A percentile compares a stretch with the other conserved stretches of the same genome.
Conservation (phyloP, 1,140 invertebrate genomes). For the silkworm (Bombyx mori) region DNA sequence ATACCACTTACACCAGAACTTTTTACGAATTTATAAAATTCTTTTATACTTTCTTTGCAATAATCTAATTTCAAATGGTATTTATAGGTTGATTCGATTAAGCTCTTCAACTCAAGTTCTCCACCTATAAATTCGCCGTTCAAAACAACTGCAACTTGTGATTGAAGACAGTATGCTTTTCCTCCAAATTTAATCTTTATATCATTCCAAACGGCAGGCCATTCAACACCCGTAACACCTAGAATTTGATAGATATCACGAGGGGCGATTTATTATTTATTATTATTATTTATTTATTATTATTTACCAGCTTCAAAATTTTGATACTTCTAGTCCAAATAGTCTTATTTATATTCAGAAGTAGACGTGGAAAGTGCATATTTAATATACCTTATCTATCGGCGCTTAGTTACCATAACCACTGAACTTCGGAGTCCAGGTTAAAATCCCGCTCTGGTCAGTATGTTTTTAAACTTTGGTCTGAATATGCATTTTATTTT, state of each 20-base stretch:
- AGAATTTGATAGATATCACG: background rate
- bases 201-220: slow-evolving; percentile 42
- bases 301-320: background rate
- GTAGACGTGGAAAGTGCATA: background rate
- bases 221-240: slow-evolving; percentile 50
- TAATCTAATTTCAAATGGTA: slow-evolving; percentile 54
- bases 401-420: no score
- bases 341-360: background rate
- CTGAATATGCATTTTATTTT: no score
- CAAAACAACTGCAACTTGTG: slow-evolving; percentile 49
- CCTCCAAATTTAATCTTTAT: slow-evolving; percentile 43
- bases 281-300: background rate
- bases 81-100: slow-evolving; percentile 51
- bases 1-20: slow-evolving; percentile 33
- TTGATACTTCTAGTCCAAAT: background rate
- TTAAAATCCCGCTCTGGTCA: no score
- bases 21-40: slow-evolving; percentile 43
- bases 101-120: slow-evolving; percentile 47
- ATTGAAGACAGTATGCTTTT: slow-evolving; percentile 36
- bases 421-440: no score
- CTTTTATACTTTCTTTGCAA: slow-evolving; percentile 40
- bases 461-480: no score
- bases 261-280: background rate
- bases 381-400: background rate
- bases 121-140: slow-evolving; percentile 63